phyloP scores from a whole-genome alignment of 1,140 invertebrate species.

The Hypsibius dujardini region DNA sequence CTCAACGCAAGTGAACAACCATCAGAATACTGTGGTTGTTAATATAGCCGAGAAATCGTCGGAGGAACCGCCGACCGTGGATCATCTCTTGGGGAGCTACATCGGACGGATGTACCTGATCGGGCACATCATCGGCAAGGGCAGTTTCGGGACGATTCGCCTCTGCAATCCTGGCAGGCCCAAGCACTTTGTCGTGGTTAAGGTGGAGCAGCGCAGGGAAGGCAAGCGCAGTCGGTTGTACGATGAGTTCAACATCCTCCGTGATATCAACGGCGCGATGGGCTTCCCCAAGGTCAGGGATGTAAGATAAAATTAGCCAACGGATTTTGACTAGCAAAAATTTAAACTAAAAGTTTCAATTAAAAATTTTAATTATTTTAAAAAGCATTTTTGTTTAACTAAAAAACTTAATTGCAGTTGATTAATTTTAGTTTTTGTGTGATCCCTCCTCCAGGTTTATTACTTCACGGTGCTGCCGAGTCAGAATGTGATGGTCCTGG shows the following conservation, averaged over 20 bases:
- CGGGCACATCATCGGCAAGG: constrained; percentile 11
- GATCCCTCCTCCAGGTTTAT: too few species aligned
- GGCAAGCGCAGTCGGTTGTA: neutral
- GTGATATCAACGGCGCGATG: neutral
- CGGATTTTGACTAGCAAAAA: too few species aligned
- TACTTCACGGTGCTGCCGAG: neutral
- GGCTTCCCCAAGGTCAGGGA: constrained; percentile 16
- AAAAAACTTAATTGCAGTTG: too few species aligned
- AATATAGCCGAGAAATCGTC: too few species aligned
- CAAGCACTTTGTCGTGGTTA: constrained; percentile 14
- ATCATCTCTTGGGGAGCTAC: neutral
- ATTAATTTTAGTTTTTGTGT: neutral
- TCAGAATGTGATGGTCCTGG: constrained; percentile 11
- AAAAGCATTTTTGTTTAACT: neutral
- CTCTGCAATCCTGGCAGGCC: constrained; percentile 6
- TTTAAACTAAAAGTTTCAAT: too few species aligned
- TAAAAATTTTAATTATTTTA: neutral
- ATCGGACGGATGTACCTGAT: constrained; percentile 2
- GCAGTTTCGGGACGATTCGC: neutral
- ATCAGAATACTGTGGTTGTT: too few species aligned
- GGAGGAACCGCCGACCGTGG: too few species aligned
- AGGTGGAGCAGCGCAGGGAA: neutral
- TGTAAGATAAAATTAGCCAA: too few species aligned
- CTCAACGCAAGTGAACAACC: too few species aligned
- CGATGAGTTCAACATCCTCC: constrained; percentile 11